Base-by-base conservation (phyloP, 2,113 vertebrate genomes). In the Boleophthalmus pectinirostris region DNA sequence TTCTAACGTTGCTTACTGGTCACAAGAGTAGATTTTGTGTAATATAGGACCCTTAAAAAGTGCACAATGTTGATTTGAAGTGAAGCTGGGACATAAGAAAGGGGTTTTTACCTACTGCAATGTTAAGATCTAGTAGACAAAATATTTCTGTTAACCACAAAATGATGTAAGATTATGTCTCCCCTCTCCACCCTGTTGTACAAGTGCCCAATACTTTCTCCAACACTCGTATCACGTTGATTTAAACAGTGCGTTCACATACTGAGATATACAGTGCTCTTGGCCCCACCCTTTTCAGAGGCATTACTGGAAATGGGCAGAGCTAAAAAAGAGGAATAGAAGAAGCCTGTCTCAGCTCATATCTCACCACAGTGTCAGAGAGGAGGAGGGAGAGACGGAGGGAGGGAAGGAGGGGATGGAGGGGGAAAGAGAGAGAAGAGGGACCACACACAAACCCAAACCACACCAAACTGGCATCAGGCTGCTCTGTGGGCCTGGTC, bases 311-410 rank as follows among this genome's bases (percentile, higher is more conserved):
- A 73, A 77, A 69, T 83, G 73, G 77, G 58, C 66, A 70, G 68
- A 70, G 80, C 66, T 46, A 56, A 45, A 74, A 72, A 58, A 45
- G 33, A 74, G 81, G 70, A 66, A 54, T 66, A 54, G 54, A 53
- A 69, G 75, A 77, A 35, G 75, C 75, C 81, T 72, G 86, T 87
- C 86, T 83, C 78, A 80, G 79, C 82, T 83, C 82, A 88, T 84
- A 85, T 91, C 86, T 88, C 89, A 89, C 82, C 74, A 67, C 16
- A 71, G 85, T 86, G 88, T 82, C 75, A 79, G 87, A 85, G 86
- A 86, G 83, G 82, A 38, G 35, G n/a, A n/a, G n/a, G n/a, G n/a
- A n/a, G n/a, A n/a, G n/a, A n/a, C n/a, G 35, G 35, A 38, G 87
- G 69, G 78, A 81, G 67, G 64, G 82, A 85, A 70, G 78, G 82